Evolutionary conservation across 2,888 invertebrate genomes (phyloP).

Genomic region (Automeris io): DNA sequence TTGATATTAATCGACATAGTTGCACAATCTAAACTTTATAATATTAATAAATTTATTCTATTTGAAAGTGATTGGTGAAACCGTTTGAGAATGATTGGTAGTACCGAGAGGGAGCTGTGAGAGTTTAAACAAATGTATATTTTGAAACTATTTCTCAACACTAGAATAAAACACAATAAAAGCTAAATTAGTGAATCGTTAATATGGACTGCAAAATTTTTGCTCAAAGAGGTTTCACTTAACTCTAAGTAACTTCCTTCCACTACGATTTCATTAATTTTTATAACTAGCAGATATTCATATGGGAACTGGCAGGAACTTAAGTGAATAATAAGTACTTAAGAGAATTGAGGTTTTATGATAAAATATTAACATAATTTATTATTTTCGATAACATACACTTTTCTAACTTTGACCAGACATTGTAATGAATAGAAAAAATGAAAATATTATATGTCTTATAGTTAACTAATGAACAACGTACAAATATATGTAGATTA

Average conservation of each 20-base stretch:
- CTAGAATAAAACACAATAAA: too few relatives aligned
- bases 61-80: too few relatives aligned
- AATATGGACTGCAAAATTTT: too few relatives aligned
- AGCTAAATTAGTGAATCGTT: too few relatives aligned
- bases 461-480: constrained; percentile 34
- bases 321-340: constrained; percentile 23
- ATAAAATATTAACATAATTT: background rate
- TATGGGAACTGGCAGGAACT: constrained; percentile 20
- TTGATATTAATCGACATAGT: too few relatives aligned
- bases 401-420: background rate
- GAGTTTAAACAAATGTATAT: too few relatives aligned
- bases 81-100: too few relatives aligned
- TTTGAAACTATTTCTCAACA: too few relatives aligned
- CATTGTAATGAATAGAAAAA: background rate
- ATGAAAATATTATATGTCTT: constrained; percentile 1
- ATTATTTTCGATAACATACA: background rate
- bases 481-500: constrained; percentile 69
- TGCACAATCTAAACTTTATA: too few relatives aligned
- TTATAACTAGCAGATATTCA: background rate
- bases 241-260: background rate
- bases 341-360: constrained; percentile 6
- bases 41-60: too few relatives aligned
- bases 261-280: background rate
- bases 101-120: too few relatives aligned
- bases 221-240: background rate